Base-by-base conservation (phyloP, 2,797 vertebrate species). In the Diceros bicornis region DNA sequence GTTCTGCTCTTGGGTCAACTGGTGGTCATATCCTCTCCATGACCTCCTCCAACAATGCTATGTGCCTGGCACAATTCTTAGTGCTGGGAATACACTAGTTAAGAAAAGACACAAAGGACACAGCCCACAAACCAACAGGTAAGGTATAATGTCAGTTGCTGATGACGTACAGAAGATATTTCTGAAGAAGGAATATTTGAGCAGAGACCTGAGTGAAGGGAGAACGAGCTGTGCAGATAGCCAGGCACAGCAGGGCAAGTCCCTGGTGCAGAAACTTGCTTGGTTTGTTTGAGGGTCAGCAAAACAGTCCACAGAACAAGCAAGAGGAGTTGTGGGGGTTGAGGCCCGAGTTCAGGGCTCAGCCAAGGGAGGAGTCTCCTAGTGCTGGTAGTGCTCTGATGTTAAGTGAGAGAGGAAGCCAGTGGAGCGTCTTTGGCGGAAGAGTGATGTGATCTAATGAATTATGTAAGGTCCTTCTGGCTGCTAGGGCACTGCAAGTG, bases 131-230 rank as follows among this genome's bases (percentile, higher is more conserved):
- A 7, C 4, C 12, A 52, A 3, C 21, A 41, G 20, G 6, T 17
- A 23, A 3, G 10, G 3, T 6, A 0, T 34, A 1, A 0, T 7
- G 2, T 44, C n/a, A 16, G 1, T 7, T 3, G 59, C 17, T 50
- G 21, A 32, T 0, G 10, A 18, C 18, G 2, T 37, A 0, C 0
- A 1, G 59, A 47, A 16, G 18, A n/a, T 4, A 4, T 13, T 47
- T 34, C n/a, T 6, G 4, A 62, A 44, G 41, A 59, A 23, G 21
- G 75, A 21, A 23, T 3, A 0, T 4, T 3, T 8, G 27, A 50
- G 7, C 21, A 3, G 37, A 79, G 64, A 16, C 32, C 27, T 16
- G 41, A 16, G 11, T 4, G 20, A 37, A 37, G 13, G 21, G n/a
- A 21, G 21, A 32, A 12, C 0, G 6, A 52, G 27, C 13, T 2